Evolutionary conservation across 2,113 vertebrate species (phyloP), one percentile per base, ranked within the genome.

Genomic region (Onychorhynchus coronatus): DNA sequence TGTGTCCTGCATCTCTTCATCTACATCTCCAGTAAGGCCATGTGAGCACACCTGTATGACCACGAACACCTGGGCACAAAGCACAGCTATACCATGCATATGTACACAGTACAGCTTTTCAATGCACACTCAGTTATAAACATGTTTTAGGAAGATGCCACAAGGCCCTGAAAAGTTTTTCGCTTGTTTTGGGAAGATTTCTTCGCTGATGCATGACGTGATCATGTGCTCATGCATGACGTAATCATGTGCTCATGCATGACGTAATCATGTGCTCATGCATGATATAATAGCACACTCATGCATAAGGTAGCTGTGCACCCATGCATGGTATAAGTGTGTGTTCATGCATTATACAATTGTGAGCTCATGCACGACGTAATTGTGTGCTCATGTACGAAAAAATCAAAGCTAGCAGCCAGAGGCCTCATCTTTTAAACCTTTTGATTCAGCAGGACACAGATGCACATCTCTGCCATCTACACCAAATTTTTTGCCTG

Each of bases 71-170:
- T 6, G 13, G 10, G 50, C 39, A 10, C 46, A 16, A 37, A 33
- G 42, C 18, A 35, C 25, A 35, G 30, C 67, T 37, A 1, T 5
- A 14, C 11, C 0, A 0, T 1, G 3, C 5, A 6, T 1, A 11
- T 23, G 49, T 0, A 28, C 35, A 27, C 19, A 6, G 25, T 31
- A 49, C 15, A 4, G 41, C 70, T 55, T 49, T 47, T 49, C 62
- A 16, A 50, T 14, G n/a, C 41, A 6, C 11, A 13, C 6, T 16
- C 46, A 3, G 16, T 8, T 27, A 2, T 14, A 68, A 85, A 73
- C 17, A 23, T 1, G 9, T 53, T 74, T 28, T 39, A 25, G 42
- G 56, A 42, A 91, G 89, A 70, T 16, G 5, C 15, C 42, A 39
- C 47, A 13, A 55, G 30, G 23, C 65, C 52, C 75, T 19, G 33